Conservation (phyloP, 2,797 vertebrate species). For the Danio tinwini region DNA sequence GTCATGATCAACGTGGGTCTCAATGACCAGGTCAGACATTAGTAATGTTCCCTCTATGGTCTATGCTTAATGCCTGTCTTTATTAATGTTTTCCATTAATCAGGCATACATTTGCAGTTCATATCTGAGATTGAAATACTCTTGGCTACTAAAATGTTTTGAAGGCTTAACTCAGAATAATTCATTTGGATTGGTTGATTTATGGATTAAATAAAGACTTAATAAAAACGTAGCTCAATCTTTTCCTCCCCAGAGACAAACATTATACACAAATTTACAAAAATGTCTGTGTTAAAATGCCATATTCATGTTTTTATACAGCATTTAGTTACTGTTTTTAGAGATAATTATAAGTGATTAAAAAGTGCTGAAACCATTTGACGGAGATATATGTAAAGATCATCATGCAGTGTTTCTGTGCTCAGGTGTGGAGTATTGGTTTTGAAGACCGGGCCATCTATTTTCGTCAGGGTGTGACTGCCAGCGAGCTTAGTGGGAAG, state of each 20-base stretch:
- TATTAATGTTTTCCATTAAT: not conserved
- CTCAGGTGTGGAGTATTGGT: slow-evolving; percentile 90
- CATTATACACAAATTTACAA: not conserved
- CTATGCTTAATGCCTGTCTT: not conserved
- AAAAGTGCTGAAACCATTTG: slow-evolving; percentile 9
- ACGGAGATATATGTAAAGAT: not conserved
- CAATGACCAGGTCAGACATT: slow-evolving; percentile 88
- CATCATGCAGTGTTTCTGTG: not conserved
- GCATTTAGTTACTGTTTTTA: not conserved
- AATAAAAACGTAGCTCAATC: not conserved
- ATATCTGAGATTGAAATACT: not conserved
- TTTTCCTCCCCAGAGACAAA: not conserved
- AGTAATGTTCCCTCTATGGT: not conserved
- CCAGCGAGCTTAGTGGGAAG: slow-evolving; percentile 93
- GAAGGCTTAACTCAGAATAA: not conserved
- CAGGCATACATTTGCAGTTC: not conserved
- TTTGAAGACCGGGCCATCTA: slow-evolving; percentile 87
- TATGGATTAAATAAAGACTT: not conserved
- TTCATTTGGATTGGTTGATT: not conserved
- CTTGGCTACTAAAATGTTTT: not conserved
- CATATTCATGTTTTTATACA: not conserved
- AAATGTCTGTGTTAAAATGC: not conserved
- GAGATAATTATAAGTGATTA: not conserved
- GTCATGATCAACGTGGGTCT: slow-evolving; percentile 92
- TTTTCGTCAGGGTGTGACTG: slow-evolving; percentile 92